Evolutionary conservation across 1,140 invertebrate genomes (phyloP), one percentile per base, ranked within the genome.

Genomic region (Aphelinus certus): DNA sequence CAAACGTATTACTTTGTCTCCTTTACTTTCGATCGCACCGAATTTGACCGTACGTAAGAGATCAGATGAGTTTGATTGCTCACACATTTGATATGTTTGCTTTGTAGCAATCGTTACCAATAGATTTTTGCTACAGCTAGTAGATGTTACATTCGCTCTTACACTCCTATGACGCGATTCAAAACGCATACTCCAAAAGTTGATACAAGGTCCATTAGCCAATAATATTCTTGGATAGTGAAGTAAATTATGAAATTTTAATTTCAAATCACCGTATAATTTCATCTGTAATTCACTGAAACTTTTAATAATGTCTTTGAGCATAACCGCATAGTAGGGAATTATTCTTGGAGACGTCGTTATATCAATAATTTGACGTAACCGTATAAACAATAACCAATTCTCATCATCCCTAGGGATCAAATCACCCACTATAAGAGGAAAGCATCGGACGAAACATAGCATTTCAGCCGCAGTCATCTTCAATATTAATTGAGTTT

Each of bases 391-490:
- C 3, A 62, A 26, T 3, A 5, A 7, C 60, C 60, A 61, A 61
- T 26, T 7, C 3, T 61, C 9, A 45, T 61, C 3, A 45, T 61
- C 26, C 3, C 3, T 1, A 9, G 26, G 3, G 43, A 61, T 61
- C 3, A 45, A 61, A 60, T 77, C 55, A 2, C 76, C 78, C 57
- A 76, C 45, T 2, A 79, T 56, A 7, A 79, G 49, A 48, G 70
- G 72, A 60, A 79, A 76, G 68, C 76, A 68, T 67, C 45, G 6
- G 62, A 75, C 53, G 57, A 79, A 76, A 64, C 45, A 71, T 47
- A 61, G 60, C 53, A 69, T 79, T 71, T 79, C 76, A 7, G 63
- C 68, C 42, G 76, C 73, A 43, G 73, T 66, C 78, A 77, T 79
- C 62, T 76, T 76, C n/a, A n/a, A n/a, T n/a, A n/a, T n/a, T n/a